Percentiles rank a stretch among this genome's conserved stretches.
Evolutionary conservation across 2,113 vertebrate species (phyloP).

Genomic region (Dromaius novaehollandiae): DNA sequence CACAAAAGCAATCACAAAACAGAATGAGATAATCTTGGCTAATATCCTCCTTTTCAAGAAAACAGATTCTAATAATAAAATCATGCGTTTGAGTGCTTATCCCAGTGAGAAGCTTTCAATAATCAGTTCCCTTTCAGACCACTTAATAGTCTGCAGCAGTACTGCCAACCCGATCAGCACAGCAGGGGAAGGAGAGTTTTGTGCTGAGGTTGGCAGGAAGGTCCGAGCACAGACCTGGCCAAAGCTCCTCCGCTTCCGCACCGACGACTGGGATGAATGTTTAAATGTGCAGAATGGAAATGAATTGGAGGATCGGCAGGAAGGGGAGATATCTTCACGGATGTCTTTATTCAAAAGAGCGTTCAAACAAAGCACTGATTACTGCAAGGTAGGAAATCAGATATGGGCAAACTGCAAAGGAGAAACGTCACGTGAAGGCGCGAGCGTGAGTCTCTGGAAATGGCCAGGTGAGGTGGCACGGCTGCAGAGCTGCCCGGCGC

Average conservation of each 20-base stretch:
- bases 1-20: background rate
- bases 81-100: background rate
- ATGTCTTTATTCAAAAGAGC: background rate
- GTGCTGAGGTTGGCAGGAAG: conserved; percentile 7
- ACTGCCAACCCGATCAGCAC: background rate
- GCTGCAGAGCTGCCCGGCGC: background rate
- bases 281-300: background rate
- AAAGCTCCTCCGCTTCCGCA: background rate
- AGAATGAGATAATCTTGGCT: conserved; percentile 28
- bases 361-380: background rate
- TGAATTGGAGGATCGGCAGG: background rate
- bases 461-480: background rate
- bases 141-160: background rate
- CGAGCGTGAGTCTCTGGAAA: background rate
- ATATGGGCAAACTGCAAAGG: background rate
- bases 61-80: conserved; percentile 41
- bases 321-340: background rate
- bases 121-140: background rate
- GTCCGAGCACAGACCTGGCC: background rate
- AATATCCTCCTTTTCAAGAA: conserved; percentile 16
- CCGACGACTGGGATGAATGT: background rate
- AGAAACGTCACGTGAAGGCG: too few relatives aligned
- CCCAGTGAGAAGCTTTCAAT: conserved; percentile 1
- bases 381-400: background rate
- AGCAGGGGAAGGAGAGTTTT: conserved; percentile 1